Evolutionary conservation across 2,113 vertebrate genomes (phyloP).

Genomic region (Ictidomys tridecemlineatus): DNA sequence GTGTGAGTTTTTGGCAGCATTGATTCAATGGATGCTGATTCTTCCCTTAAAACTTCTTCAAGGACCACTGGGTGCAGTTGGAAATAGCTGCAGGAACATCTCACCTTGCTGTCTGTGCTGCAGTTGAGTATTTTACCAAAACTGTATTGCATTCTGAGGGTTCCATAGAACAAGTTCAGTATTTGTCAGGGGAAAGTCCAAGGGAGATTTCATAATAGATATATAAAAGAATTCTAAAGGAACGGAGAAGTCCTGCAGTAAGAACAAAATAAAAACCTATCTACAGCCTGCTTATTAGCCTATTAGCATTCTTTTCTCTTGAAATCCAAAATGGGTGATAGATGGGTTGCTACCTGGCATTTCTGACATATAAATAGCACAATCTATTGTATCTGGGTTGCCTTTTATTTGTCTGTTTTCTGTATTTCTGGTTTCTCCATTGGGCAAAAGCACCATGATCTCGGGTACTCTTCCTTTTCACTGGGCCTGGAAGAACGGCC

Average conservation of each 20-base stretch:
- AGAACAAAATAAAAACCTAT: neutral
- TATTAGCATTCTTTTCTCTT: neutral
- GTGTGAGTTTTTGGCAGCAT: neutral
- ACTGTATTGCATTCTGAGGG: neutral
- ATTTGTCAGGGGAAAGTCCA: neutral
- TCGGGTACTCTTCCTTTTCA: neutral
- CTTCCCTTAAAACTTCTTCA: too few species aligned
- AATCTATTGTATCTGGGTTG: neutral
- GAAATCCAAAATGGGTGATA: neutral
- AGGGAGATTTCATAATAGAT: neutral
- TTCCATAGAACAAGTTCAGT: neutral
- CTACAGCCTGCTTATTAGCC: neutral
- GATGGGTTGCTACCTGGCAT: neutral
- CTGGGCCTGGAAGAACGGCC: neutral
- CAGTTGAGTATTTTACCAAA: neutral
- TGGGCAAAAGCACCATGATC: neutral
- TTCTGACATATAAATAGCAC: neutral
- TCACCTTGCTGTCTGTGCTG: neutral
- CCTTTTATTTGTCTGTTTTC: neutral
- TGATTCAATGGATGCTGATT: too few species aligned
- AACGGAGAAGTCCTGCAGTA: neutral
- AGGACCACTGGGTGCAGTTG: accelerated
- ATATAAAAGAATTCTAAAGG: neutral
- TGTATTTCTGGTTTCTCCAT: neutral
- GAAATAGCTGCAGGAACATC: neutral